Evolutionary conservation across 2,113 vertebrate genomes (phyloP).

Genomic region (Laticauda colubrina): DNA sequence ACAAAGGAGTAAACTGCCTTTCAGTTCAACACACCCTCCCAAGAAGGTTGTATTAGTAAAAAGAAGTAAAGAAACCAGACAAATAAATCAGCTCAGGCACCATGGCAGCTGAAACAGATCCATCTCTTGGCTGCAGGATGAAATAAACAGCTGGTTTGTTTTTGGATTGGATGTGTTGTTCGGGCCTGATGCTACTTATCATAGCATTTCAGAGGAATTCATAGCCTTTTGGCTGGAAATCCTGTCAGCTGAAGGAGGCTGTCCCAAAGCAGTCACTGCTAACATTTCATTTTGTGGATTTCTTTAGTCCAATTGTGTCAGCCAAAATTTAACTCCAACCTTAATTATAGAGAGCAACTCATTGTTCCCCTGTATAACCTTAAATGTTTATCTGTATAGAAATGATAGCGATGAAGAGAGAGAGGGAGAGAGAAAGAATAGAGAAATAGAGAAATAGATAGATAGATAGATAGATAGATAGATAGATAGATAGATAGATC

Average conservation of each 20-base stretch:
- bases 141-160: neutral
- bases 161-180: neutral
- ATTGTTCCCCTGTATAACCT: neutral
- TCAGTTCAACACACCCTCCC: neutral
- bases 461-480: no score
- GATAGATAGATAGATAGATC: no score
- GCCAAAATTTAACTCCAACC: neutral
- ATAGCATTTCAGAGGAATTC: neutral
- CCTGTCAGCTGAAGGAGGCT: neutral
- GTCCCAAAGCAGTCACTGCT: neutral
- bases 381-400: neutral
- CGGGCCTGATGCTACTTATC: neutral
- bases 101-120: neutral
- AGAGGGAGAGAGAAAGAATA: rapidly evolving
- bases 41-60: neutral
- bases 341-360: neutral
- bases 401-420: no score
- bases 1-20: neutral
- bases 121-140: neutral
- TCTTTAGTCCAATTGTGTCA: neutral
- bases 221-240: neutral
- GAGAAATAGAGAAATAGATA: rapidly evolving
- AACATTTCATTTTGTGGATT: neutral
- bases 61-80: neutral
- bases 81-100: neutral